Evolutionary conservation across 1,140 invertebrate genomes (phyloP), one percentile per base, ranked within the genome.

Genomic region (Drosophila athabasca): DNA sequence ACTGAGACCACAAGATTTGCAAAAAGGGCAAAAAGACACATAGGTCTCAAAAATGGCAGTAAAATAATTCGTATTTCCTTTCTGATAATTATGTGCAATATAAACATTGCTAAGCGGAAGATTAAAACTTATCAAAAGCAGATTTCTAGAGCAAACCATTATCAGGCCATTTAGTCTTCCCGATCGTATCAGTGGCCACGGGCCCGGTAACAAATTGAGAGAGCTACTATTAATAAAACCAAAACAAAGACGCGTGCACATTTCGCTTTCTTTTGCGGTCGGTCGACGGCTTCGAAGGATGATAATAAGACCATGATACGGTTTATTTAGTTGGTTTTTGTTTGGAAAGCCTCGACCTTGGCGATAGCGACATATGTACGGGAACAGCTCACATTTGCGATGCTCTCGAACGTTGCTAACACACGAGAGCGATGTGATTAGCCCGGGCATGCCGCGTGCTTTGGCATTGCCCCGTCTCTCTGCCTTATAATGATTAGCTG

Each of bases 341-440:
- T 65, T 66, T 22, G 54, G 39, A 15, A 87, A 78, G 70, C 78
- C 75, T 68, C 76, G 78, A 78, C 83, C 82, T 78, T 81, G 78
- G 49, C 44, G 67, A 85, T 72, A 70, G 60, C 51, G 41, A 45
- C 13, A 15, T 19, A 19, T 19, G 17, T 60, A 43, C 52, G 17
- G 45, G 49, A 41, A 57, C 29, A 70, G 54, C 46, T 58, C 51
- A 39, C 35, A 39, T 71, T 49, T 73, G 49, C 57, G 58, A 54
- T 60, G 52, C 66, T 52, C 9, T 13, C 50, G 15, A 73, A 26
- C 62, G 53, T 73, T 78, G 55, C 44, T 48, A 62, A 54, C 76
- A 66, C 79, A 83, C 83, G 80, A 69, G 67, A 65, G 50, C 49
- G 43, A 51, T 77, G 81, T 87, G 82, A 82, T 85, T 82, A 62